Evolutionary conservation across 2,113 vertebrate species (phyloP), one percentile per base, ranked within the genome.

Genomic region (Tychaedon coryphoeus): DNA sequence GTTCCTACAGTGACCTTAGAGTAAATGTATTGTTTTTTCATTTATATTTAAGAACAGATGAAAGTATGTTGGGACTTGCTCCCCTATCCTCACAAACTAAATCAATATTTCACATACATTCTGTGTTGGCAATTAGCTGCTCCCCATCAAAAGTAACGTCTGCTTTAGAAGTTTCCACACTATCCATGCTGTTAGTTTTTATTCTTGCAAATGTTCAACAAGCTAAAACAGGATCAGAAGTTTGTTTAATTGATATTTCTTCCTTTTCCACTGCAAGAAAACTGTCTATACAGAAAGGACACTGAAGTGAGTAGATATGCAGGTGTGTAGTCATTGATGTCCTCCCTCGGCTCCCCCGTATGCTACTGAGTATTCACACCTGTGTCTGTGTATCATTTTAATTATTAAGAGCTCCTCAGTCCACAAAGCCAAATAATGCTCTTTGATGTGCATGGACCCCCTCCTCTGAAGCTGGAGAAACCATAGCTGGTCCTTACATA

Each of bases 21-120:
- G 93, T 92, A 97, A 95, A 96, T 92, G 79, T 92, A 95, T 96
- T 98, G 96, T 92, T 96, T 96, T 93, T 97, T 97, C 92, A 97
- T 98, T 97, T 97, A 96, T 97, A 96, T 95, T 97, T 97, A 97
- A 98, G 93, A 91, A 93, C 76, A 97, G 90, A 95, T 97, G 93
- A 98, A 97, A 95, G 92, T 92, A 91, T 92, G 65, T 83, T 96
- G 94, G 48, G 89, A 82, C 94, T 94, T 92, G 74, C 84, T 94
- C 77, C 82, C 74, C 62, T 88, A 40, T n/a, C 76, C 43, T 3
- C 60, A 90, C 64, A 94, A 95, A 67, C 56, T 9, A 86, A 92
- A 97, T 95, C 96, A 96, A 31, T 96, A 89, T 96, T 97, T 96
- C 94, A 94, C 54, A 58, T 31, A 53, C 24, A 67, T 91, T 91